A percentile compares a stretch with the other conserved stretches of the same genome.
phyloP scores from a whole-genome alignment of 2,797 vertebrate species.

The Pelochelys cantorii region DNA sequence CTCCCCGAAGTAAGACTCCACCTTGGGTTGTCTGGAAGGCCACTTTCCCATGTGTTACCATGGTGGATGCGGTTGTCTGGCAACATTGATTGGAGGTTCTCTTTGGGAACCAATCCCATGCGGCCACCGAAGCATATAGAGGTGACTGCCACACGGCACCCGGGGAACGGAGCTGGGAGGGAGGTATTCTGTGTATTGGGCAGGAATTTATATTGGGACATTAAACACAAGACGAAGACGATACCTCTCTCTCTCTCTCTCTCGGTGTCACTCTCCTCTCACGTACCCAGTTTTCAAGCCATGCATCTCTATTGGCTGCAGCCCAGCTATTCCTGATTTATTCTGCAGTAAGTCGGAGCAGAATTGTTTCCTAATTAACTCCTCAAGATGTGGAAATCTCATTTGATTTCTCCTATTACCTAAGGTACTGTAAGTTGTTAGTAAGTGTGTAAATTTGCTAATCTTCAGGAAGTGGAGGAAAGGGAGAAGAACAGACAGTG shows the following conservation, averaged over 20 bases:
- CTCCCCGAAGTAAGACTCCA: fast-evolving
- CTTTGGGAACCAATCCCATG: background rate
- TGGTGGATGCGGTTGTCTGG: background rate
- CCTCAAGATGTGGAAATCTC: too few species aligned
- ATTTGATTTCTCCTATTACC: too few species aligned
- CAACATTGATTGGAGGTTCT: background rate
- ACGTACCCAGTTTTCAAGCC: too few species aligned
- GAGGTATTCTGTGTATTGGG: background rate
- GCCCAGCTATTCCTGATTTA: too few species aligned
- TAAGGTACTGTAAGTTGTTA: too few species aligned
- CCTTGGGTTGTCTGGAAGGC: too few species aligned
- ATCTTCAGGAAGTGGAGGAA: background rate
- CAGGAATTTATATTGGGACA: background rate
- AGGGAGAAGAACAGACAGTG: background rate
- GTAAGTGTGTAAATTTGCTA: too few species aligned
- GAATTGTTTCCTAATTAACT: background rate
- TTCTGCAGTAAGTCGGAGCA: too few species aligned
- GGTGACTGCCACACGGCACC: background rate
- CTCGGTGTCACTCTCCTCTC: too few species aligned
- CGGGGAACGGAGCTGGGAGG: background rate
- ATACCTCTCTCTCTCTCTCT: too few species aligned
- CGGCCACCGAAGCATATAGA: background rate
- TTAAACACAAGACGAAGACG: background rate
- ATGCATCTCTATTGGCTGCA: too few species aligned
- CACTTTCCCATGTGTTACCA: too few species aligned